phyloP scores from a whole-genome alignment of 2,797 vertebrate genomes.

The Arctocebus calabarensis region DNA sequence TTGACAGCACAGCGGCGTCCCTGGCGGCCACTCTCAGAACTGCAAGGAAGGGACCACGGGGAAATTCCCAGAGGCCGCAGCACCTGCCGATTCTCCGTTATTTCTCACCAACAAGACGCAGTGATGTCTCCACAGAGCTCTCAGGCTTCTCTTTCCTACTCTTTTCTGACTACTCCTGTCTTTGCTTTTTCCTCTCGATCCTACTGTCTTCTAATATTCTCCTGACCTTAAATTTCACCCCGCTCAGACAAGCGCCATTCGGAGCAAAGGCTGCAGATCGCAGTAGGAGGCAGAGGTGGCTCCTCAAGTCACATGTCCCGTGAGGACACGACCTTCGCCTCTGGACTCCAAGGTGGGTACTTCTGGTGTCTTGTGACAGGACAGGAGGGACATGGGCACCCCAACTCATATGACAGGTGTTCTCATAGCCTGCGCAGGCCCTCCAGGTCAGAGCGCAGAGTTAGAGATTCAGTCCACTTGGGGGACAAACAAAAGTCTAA shows the following conservation, averaged over 20 bases:
- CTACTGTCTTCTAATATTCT: neutral
- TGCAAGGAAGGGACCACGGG: neutral
- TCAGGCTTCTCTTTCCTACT: fast-evolving
- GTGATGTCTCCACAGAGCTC: fast-evolving
- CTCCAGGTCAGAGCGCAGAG: neutral
- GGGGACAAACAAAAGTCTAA: neutral
- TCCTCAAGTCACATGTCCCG: neutral
- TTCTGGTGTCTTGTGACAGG: no score
- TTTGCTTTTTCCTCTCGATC: no score
- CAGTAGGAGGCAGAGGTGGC: neutral
- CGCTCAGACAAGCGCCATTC: neutral
- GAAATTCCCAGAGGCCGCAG: fast-evolving
- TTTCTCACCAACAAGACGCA: neutral
- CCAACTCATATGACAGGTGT: fast-evolving
- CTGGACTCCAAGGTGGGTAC: neutral
- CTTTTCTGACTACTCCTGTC: neutral
- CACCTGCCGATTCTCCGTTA: neutral
- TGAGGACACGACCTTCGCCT: neutral
- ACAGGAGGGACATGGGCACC: neutral
- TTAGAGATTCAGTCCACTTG: neutral
- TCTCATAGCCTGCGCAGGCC: neutral
- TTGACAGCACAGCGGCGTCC: fast-evolving
- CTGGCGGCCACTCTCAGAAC: neutral
- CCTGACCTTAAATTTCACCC: neutral
- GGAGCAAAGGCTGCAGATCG: fast-evolving